Conservation (phyloP, 92 coral and sea anemone genomes). For the Zoanthus sociatus region DNA sequence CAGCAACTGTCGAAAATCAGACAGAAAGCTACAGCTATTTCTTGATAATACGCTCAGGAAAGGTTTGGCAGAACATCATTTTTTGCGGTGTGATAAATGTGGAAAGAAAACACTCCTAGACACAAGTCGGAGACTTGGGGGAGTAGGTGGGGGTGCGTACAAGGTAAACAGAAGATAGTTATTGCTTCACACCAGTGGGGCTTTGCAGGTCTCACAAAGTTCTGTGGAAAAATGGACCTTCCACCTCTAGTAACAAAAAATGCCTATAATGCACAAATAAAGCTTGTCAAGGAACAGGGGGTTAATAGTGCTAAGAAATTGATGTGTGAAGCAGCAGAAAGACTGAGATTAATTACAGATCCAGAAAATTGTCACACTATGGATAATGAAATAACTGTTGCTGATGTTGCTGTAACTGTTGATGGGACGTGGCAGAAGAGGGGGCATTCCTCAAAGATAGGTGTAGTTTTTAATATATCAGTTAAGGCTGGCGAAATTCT, state of each 20-base stretch:
- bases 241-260: slow-evolving; percentile 73
- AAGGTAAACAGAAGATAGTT: slow-evolving; percentile 69
- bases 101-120: slow-evolving; percentile 48
- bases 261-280: slow-evolving; percentile 65
- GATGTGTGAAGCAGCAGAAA: slow-evolving; percentile 70
- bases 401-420: slow-evolving; percentile 68
- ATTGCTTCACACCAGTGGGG: slow-evolving; percentile 65
- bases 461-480: slow-evolving; percentile 71
- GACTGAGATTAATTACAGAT: slow-evolving; percentile 53
- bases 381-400: slow-evolving; percentile 38
- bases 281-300: slow-evolving; percentile 59
- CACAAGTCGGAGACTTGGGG: slow-evolving; percentile 62
- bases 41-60: slow-evolving; percentile 5
- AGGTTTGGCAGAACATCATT: slow-evolving; percentile 41
- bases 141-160: slow-evolving; percentile 68
- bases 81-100: slow-evolving; percentile 47
- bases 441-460: slow-evolving; percentile 74
- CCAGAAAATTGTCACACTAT: slow-evolving; percentile 33
- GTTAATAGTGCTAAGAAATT: slow-evolving; percentile 59
- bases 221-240: slow-evolving; percentile 76
- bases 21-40: slow-evolving; percentile 28
- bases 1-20: slow-evolving; percentile 22
- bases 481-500: slow-evolving; percentile 70
- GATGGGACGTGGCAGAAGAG: slow-evolving; percentile 80
- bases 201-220: slow-evolving; percentile 58